These are phyloP conservation scores for Amiota minor DNA, from an alignment of 2,888 invertebrate species.

Conservation along the genomic window DNA sequence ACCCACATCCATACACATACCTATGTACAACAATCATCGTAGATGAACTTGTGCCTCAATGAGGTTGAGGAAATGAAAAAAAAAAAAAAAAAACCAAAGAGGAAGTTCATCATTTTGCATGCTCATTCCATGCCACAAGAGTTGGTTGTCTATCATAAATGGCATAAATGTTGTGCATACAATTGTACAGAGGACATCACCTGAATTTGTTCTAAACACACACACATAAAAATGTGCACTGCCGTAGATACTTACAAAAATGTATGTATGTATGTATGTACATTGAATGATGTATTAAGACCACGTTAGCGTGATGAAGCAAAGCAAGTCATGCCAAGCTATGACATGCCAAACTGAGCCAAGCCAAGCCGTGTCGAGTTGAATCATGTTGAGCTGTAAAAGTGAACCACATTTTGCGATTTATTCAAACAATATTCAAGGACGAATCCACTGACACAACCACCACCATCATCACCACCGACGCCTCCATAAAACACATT, in stretches of 20 bases:
- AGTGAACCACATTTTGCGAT: slow-evolving; percentile 10
- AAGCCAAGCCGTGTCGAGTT: not conserved
- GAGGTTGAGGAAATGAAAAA: slow-evolving; percentile 31
- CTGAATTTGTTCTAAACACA: not conserved
- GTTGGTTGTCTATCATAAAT: not conserved
- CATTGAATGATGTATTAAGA: not conserved
- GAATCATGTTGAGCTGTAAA: slow-evolving; percentile 11
- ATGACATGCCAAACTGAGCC: not conserved
- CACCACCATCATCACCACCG: too few species aligned
- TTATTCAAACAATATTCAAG: slow-evolving; percentile 17
- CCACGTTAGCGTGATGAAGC: not conserved
- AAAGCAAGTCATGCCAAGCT: not conserved
- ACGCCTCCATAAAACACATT: too few species aligned
- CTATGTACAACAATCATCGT: too few species aligned
- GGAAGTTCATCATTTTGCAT: slow-evolving; percentile 18
- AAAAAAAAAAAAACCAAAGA: slow-evolving; percentile 26
- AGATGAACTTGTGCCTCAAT: slow-evolving; percentile 36
- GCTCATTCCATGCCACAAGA: not conserved
- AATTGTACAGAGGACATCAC: not conserved
- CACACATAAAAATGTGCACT: not conserved
- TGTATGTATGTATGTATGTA: not conserved
- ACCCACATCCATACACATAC: slow-evolving; percentile 29
- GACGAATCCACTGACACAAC: slow-evolving; percentile 2
- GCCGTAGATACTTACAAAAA: not conserved
- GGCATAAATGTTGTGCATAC: not conserved